Percentiles rank a stretch among this genome's conserved stretches.
phyloP scores from a whole-genome alignment of 2,797 vertebrate genomes.

The Menidia menidia region DNA sequence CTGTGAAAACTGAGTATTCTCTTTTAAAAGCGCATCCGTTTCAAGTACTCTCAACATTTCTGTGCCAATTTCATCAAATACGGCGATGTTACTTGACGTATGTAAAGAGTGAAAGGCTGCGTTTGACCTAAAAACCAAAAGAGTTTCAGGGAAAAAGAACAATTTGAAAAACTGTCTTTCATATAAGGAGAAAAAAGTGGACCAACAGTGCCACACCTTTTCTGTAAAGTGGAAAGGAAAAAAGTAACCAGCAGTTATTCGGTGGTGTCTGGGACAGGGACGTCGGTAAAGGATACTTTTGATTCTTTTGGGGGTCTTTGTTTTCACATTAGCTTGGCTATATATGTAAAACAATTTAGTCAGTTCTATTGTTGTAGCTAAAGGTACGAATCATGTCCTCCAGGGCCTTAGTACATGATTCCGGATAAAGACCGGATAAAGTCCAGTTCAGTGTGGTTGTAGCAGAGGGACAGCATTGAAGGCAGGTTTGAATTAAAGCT shows the following conservation, averaged over 20 bases:
- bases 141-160: too few relatives aligned
- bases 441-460: neutral
- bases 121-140: neutral
- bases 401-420: neutral
- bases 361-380: neutral
- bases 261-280: too few relatives aligned
- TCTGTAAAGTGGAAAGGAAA: too few relatives aligned
- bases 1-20: too few relatives aligned
- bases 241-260: too few relatives aligned
- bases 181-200: too few relatives aligned
- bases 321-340: neutral
- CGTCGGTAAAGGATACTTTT: too few relatives aligned
- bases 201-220: neutral
- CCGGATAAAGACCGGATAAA: neutral
- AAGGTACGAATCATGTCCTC: neutral
- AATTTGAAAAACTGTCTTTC: too few relatives aligned
- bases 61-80: neutral
- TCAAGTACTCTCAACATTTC: too few relatives aligned
- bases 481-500: neutral
- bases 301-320: too few relatives aligned
- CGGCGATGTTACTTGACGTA: neutral
- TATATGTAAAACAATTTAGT: neutral
- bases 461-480: neutral
- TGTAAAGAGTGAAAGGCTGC: neutral
- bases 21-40: too few relatives aligned